Conservation (phyloP, 2,797 vertebrate species). For the Molothrus ater region DNA sequence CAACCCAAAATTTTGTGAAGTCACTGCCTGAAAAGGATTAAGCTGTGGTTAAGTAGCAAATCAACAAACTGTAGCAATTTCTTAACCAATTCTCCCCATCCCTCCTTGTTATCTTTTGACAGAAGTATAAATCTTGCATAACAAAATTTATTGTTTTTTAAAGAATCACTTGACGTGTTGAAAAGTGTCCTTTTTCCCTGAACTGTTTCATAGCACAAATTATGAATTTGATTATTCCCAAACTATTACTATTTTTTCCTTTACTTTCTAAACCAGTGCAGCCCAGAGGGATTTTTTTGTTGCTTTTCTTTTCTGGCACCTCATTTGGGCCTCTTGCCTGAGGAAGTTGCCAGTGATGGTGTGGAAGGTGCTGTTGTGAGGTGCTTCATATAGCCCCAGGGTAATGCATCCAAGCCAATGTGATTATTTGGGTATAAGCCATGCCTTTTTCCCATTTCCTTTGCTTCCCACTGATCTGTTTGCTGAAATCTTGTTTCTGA, state of each 20-base stretch:
- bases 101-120: not conserved
- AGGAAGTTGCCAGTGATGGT: not conserved
- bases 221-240: not conserved
- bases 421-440: not conserved
- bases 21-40: not conserved
- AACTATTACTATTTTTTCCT: not conserved
- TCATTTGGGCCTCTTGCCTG: not conserved
- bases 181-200: not conserved
- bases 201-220: not conserved
- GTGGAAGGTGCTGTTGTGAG: not conserved
- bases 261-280: not conserved
- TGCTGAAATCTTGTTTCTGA: not conserved
- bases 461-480: not conserved
- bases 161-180: not conserved
- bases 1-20: not conserved
- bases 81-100: not conserved
- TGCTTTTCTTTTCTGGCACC: not conserved
- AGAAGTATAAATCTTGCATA: not conserved
- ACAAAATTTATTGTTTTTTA: not conserved
- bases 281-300: accelerated
- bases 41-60: not conserved
- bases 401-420: not conserved
- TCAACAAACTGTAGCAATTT: not conserved
- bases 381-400: not conserved
- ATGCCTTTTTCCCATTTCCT: not conserved